phyloP scores from a whole-genome alignment of 2,888 invertebrate species.

The Cheiracanthium punctorium region DNA sequence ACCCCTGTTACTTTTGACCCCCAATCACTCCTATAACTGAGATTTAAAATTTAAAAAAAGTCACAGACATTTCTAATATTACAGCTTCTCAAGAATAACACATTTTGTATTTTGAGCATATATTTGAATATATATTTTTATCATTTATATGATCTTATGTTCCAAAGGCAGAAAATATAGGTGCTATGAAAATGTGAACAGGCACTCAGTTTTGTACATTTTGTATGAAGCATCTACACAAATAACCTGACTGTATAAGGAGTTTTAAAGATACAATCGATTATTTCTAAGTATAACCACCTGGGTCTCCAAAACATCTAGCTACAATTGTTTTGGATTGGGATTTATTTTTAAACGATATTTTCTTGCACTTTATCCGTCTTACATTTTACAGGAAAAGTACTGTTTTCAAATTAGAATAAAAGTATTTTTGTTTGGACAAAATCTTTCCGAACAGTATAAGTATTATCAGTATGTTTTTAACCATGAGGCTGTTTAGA shows the following conservation, averaged over 20 bases:
- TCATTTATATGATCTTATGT: neutral
- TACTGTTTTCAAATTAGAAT: neutral
- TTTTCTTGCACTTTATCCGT: constrained; percentile 3
- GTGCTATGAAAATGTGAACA: neutral
- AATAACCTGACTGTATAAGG: neutral
- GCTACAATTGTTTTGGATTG: constrained; percentile 1
- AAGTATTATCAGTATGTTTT: neutral
- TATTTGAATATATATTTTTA: no score
- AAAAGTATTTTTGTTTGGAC: neutral
- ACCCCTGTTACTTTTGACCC: no score
- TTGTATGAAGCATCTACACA: neutral
- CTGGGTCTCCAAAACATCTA: constrained; percentile 2
- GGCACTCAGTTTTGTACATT: neutral
- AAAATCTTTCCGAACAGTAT: neutral
- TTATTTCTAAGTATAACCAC: constrained; percentile 11
- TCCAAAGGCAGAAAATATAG: neutral
- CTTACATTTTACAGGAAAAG: neutral
- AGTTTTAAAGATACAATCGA: constrained; percentile 12
- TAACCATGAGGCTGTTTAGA: no score
- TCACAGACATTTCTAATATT: no score
- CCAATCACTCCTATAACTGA: no score
- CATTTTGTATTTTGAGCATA: no score
- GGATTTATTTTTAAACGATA: constrained; percentile 15
- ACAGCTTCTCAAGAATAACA: no score
- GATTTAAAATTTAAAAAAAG: no score